Conservation (phyloP, 2,888 invertebrate species). For the Xylota sylvarum region DNA sequence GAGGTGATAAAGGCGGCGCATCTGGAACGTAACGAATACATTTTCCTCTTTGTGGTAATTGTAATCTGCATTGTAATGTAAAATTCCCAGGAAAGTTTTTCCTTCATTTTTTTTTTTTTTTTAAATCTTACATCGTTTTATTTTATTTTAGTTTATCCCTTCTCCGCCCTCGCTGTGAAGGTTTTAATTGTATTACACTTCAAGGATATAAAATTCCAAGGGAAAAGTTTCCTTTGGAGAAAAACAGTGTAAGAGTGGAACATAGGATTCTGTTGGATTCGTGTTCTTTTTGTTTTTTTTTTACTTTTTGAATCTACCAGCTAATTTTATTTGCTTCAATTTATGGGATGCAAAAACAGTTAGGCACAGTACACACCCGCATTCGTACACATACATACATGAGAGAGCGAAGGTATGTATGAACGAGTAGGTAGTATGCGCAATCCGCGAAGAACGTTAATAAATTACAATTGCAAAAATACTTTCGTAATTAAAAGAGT, state of each 20-base stretch:
- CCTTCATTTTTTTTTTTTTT: conserved; percentile 14
- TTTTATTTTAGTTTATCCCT: conserved; percentile 18
- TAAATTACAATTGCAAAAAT: conserved; percentile 75
- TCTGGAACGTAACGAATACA: conserved; percentile 60
- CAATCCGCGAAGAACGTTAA: conserved; percentile 49
- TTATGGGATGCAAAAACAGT: conserved; percentile 66
- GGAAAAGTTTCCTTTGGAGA: conserved; percentile 57
- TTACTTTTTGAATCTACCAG: conserved; percentile 44
- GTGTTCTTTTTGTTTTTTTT: not conserved
- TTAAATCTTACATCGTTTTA: conserved; percentile 24
- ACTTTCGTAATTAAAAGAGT: conserved; percentile 69
- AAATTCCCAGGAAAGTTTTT: conserved; percentile 62
- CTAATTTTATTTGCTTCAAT: conserved; percentile 75
- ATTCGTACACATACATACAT: conserved; percentile 9
- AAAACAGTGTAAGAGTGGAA: conserved; percentile 34
- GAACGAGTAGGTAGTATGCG: not conserved
- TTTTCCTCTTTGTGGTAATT: conserved; percentile 69
- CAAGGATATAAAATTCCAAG: conserved; percentile 64
- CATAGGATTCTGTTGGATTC: conserved; percentile 34
- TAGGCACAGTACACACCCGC: conserved; percentile 13
- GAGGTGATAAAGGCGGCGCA: conserved; percentile 44
- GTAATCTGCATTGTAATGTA: conserved; percentile 76
- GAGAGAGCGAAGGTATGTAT: not conserved
- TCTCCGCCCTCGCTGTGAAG: conserved; percentile 31
- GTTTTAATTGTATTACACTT: conserved; percentile 75